phyloP scores from a whole-genome alignment of 2,888 invertebrate genomes.

The Drosophila basisetae region DNA sequence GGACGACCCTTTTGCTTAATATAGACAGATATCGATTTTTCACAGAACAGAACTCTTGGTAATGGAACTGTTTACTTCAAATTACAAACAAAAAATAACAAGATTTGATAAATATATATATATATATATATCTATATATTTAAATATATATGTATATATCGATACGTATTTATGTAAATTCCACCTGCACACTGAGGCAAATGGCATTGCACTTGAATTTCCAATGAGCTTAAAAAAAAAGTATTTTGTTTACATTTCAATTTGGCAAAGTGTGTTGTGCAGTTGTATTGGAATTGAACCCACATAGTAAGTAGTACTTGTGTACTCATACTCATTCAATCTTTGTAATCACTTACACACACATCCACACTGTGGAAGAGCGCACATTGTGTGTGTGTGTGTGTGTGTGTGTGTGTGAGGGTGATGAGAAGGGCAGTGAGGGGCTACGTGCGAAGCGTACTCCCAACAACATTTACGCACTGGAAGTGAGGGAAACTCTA shows the following conservation, averaged over 20 bases:
- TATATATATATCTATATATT: background rate
- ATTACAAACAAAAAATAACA: slow-evolving; percentile 5
- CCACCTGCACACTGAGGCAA: slow-evolving; percentile 45
- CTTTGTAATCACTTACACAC: slow-evolving; percentile 27
- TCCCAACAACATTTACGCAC: slow-evolving; percentile 75
- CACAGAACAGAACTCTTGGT: slow-evolving; percentile 16
- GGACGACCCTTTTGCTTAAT: slow-evolving; percentile 56
- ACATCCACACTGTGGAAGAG: slow-evolving; percentile 22
- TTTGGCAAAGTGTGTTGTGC: slow-evolving; percentile 52
- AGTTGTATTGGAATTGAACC: slow-evolving; percentile 31
- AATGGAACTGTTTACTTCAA: slow-evolving; percentile 6
- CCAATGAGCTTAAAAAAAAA: slow-evolving; percentile 32
- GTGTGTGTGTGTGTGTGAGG: background rate
- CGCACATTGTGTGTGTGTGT: slow-evolving; percentile 18
- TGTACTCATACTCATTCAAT: slow-evolving; percentile 43
- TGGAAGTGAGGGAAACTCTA: slow-evolving; percentile 76
- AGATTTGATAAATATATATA: background rate
- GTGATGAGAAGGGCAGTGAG: background rate
- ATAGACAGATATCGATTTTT: slow-evolving; percentile 54
- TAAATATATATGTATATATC: background rate
- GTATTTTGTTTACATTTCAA: slow-evolving; percentile 62
- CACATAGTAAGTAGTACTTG: slow-evolving; percentile 27
- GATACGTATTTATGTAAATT: background rate
- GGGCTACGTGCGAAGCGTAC: slow-evolving; percentile 24
- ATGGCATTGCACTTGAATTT: slow-evolving; percentile 59